A percentile compares a stretch with the other conserved stretches of the same genome.
phyloP scores from a whole-genome alignment of 2,888 invertebrate genomes.

The Drosophila borborema region DNA sequence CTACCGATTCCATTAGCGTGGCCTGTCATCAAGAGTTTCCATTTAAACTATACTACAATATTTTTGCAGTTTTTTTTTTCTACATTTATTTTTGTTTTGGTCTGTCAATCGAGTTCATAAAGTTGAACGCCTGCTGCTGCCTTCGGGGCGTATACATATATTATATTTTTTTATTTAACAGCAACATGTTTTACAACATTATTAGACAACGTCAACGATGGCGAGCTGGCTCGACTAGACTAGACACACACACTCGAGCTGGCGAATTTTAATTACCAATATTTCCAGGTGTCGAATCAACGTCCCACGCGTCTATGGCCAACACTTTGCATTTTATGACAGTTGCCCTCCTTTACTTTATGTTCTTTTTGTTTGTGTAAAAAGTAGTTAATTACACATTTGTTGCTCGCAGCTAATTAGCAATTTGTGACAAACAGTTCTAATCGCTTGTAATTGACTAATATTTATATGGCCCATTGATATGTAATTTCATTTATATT shows the following conservation, averaged over 20 bases:
- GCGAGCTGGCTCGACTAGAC: constrained; percentile 2
- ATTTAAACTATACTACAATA: constrained; percentile 21
- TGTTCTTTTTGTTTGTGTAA: neutral
- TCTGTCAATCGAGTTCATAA: constrained; percentile 47
- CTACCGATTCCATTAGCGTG: constrained; percentile 73
- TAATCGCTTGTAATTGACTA: constrained; percentile 74
- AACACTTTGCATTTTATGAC: constrained; percentile 73
- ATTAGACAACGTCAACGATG: constrained; percentile 63
- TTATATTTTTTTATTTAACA: constrained; percentile 54
- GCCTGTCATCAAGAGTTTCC: constrained; percentile 54
- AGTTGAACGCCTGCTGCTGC: constrained; percentile 42
- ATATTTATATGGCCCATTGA: constrained; percentile 63
- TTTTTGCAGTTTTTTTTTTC: neutral
- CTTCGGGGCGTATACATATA: constrained; percentile 59
- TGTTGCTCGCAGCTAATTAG: constrained; percentile 58
- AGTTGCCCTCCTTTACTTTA: constrained; percentile 15
- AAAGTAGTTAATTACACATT: constrained; percentile 53
- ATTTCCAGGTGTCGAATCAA: constrained; percentile 73
- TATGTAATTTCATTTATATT: constrained; percentile 70
- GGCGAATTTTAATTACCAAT: constrained; percentile 77
- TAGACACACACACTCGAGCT: constrained; percentile 27
- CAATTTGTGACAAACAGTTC: constrained; percentile 64
- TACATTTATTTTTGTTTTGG: constrained; percentile 18
- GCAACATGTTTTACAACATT: constrained; percentile 79
- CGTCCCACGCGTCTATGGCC: constrained; percentile 61